These are phyloP conservation scores for Procambarus virginalis DNA, from an alignment of 1,140 invertebrate species.

Conservation along the genomic window DNA sequence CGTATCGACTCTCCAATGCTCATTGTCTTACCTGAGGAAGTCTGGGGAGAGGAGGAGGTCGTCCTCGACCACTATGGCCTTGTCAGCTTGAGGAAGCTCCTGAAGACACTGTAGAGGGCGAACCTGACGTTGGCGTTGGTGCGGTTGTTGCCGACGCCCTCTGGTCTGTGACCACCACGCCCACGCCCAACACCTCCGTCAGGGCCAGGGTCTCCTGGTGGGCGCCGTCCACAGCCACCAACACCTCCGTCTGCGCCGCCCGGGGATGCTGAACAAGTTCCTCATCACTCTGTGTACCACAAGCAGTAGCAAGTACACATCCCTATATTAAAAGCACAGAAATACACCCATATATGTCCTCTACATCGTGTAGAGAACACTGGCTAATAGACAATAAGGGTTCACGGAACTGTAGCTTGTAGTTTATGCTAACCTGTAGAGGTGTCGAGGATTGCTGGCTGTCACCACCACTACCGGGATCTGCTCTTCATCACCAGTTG, in stretches of 20 bases:
- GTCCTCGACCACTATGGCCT: slow-evolving; percentile 54
- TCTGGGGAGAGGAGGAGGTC: slow-evolving; percentile 44
- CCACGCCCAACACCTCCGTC: slow-evolving; percentile 38
- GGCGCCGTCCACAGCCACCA: slow-evolving; percentile 57
- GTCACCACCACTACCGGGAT: slow-evolving; percentile 64
- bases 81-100: neutral
- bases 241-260: slow-evolving; percentile 50
- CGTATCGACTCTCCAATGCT: too few species aligned
- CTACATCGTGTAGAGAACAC: too few species aligned
- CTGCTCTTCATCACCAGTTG: slow-evolving; percentile 28
- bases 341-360: too few species aligned
- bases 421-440: slow-evolving; percentile 40
- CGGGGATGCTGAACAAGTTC: slow-evolving; percentile 44
- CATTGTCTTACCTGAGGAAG: slow-evolving; percentile 32
- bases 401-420: too few species aligned
- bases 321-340: too few species aligned
- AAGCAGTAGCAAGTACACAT: neutral
- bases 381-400: too few species aligned
- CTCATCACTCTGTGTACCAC: slow-evolving; percentile 15
- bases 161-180: slow-evolving; percentile 24
- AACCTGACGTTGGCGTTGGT: slow-evolving; percentile 56
- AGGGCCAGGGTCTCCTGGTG: slow-evolving; percentile 46
- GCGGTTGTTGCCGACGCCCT: slow-evolving; percentile 18
- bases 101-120: slow-evolving; percentile 43
- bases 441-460: slow-evolving; percentile 41